Conservation (phyloP, 2,113 vertebrate species). For the Cyprinus carpio region DNA sequence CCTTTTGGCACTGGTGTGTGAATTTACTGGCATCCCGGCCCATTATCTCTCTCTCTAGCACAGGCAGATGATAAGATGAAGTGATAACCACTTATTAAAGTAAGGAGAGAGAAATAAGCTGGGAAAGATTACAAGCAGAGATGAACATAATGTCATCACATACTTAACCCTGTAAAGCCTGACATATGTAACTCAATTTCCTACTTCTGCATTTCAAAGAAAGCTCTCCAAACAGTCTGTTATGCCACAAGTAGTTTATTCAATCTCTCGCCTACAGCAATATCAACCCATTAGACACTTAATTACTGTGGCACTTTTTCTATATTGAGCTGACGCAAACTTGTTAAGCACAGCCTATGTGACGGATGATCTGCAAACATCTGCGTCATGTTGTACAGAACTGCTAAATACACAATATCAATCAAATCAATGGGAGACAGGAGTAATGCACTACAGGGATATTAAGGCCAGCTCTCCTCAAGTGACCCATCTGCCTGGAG, state of each 20-base stretch:
- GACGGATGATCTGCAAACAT: constrained; percentile 38
- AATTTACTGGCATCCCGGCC: constrained; percentile 60
- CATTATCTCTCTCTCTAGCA: constrained; percentile 49
- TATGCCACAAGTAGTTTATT: not conserved
- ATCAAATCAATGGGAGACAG: constrained; percentile 22
- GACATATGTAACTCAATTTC: not conserved
- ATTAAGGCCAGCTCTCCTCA: constrained; percentile 30
- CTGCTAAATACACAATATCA: constrained; percentile 8
- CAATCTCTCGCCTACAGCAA: constrained; percentile 13
- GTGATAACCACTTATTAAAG: constrained; percentile 8
- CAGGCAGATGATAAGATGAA: constrained; percentile 33
- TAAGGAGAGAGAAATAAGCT: constrained; percentile 33
- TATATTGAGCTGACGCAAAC: constrained; percentile 5
- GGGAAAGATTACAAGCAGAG: not conserved
- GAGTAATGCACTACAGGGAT: not conserved
- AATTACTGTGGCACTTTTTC: constrained; percentile 16
- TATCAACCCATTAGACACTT: constrained; percentile 25
- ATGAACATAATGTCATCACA: too few relatives aligned
- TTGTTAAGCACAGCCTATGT: constrained; percentile 34
- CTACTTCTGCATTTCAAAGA: constrained; percentile 4
- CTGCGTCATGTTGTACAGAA: not conserved
- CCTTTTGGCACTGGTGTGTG: constrained; percentile 60
- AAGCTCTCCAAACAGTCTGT: not conserved
- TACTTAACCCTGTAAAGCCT: too few relatives aligned
- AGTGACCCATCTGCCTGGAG: constrained; percentile 26